These are phyloP conservation scores for Alethe castanea DNA, from an alignment of 2,113 vertebrate genomes.

Conservation along the genomic window DNA sequence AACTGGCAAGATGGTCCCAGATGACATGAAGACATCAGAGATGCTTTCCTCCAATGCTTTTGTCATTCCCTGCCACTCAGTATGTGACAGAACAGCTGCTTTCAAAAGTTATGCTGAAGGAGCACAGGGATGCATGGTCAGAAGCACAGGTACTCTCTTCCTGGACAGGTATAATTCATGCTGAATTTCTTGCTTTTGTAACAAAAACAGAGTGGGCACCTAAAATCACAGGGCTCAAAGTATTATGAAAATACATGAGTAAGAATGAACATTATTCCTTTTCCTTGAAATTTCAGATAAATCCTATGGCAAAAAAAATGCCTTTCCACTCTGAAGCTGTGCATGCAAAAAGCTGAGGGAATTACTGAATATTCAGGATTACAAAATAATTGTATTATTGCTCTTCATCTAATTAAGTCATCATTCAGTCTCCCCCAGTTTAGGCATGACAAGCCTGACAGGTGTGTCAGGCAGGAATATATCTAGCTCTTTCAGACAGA, in stretches of 20 bases:
- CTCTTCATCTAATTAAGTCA: neutral
- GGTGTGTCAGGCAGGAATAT: neutral
- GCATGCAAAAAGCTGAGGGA: neutral
- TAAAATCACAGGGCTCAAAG: neutral
- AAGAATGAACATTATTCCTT: neutral
- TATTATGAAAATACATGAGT: neutral
- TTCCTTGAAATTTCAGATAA: neutral
- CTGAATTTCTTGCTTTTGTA: neutral
- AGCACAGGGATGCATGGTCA: accelerated
- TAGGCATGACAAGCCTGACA: neutral
- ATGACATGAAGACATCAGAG: neutral
- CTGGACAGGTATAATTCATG: neutral
- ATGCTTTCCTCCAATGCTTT: neutral
- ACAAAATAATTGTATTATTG: neutral
- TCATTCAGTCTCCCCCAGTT: neutral
- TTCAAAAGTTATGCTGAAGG: neutral
- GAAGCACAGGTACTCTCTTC: neutral
- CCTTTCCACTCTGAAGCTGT: neutral
- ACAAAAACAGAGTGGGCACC: neutral
- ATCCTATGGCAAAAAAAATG: neutral
- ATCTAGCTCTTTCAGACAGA: neutral
- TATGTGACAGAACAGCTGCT: neutral
- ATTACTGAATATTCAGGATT: neutral
- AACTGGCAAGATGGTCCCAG: neutral
- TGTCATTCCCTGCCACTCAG: neutral